Conservation (phyloP, 2,888 invertebrate genomes). For the Strigamia maritima region DNA sequence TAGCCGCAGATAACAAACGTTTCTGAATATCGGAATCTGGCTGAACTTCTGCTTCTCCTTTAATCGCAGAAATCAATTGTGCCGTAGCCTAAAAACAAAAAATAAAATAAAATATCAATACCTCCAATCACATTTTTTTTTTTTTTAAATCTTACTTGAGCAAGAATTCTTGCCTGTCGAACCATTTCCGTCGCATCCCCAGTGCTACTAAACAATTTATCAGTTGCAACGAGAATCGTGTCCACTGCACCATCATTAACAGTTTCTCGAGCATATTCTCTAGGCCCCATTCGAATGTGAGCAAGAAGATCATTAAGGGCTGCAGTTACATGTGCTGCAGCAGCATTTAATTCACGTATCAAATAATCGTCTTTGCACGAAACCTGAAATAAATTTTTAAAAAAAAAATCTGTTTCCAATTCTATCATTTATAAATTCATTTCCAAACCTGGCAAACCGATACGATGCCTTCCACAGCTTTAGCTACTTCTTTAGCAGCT, state of each 20-base stretch:
- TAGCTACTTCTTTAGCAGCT: conserved; percentile 88
- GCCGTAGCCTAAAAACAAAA: conserved; percentile 68
- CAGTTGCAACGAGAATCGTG: conserved; percentile 82
- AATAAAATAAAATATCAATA: neutral
- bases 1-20: conserved; percentile 87
- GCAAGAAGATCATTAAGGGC: conserved; percentile 84
- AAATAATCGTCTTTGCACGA: conserved; percentile 65
- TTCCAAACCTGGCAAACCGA: conserved; percentile 65
- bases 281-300: conserved; percentile 61
- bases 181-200: conserved; percentile 93
- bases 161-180: conserved; percentile 81
- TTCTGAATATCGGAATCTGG: conserved; percentile 85
- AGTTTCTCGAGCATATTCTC: conserved; percentile 55
- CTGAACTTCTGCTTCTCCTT: conserved; percentile 85
- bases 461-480: conserved; percentile 84
- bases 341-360: conserved; percentile 70
- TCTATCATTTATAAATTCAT: neutral
- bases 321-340: conserved; percentile 82
- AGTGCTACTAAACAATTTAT: conserved; percentile 77
- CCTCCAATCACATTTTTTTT: neutral
- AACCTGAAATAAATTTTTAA: conserved; percentile 53
- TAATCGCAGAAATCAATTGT: conserved; percentile 87
- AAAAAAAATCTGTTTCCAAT: neutral
- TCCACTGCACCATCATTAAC: conserved; percentile 79
- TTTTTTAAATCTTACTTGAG: conserved; percentile 59